Evolutionary conservation across 2,113 vertebrate genomes (phyloP).

Genomic region (Cygnus atratus): DNA sequence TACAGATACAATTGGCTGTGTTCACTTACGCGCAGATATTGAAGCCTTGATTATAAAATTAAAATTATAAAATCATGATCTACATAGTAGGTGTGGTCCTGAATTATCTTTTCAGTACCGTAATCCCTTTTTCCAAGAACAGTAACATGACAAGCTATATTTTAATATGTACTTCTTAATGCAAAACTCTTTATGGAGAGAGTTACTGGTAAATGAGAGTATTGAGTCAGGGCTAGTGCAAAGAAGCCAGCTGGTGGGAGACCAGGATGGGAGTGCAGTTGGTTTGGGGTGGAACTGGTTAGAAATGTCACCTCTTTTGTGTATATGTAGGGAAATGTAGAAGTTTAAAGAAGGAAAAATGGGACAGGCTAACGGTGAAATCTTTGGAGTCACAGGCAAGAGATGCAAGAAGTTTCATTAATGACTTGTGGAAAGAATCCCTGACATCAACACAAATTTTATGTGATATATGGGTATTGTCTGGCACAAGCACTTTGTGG

Average conservation of each 20-base stretch:
- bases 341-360: neutral
- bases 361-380: neutral
- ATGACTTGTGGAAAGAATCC: neutral
- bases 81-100: neutral
- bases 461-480: neutral
- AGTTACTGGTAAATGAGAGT: neutral
- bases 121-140: neutral
- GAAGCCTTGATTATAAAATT: neutral
- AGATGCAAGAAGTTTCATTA: neutral
- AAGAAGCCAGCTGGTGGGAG: neutral
- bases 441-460: neutral
- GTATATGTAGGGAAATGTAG: neutral
- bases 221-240: neutral
- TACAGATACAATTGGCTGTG: neutral
- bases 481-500: neutral
- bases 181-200: neutral
- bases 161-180: neutral
- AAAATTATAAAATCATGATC: neutral
- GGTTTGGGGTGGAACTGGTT: neutral
- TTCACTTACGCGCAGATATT: neutral
- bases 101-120: neutral
- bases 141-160: neutral
- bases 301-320: neutral
- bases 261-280: neutral
- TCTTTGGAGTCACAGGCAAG: neutral